A percentile compares a stretch with the other conserved stretches of the same genome.
Conservation (phyloP, 2,113 vertebrate genomes). For the Columba livia region DNA sequence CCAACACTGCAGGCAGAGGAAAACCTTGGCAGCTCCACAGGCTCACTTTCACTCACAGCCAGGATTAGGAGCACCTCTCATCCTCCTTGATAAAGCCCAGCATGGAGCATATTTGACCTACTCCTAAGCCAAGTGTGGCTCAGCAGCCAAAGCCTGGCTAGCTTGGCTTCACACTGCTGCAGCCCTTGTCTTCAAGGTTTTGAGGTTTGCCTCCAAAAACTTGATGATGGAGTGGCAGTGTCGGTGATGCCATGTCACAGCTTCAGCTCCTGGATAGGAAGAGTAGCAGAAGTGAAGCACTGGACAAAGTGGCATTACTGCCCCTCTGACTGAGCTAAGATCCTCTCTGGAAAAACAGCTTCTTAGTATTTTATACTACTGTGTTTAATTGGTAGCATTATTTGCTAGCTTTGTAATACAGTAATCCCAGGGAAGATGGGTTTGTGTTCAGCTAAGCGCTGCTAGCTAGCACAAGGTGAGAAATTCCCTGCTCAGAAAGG, state of each 20-base stretch:
- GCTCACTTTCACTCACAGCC: neutral
- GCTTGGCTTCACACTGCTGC: neutral
- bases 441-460: neutral
- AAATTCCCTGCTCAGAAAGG: slow-evolving; percentile 59
- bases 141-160: neutral
- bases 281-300: neutral
- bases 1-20: neutral
- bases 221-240: neutral
- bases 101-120: neutral
- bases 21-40: neutral
- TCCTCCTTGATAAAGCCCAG: slow-evolving; percentile 41
- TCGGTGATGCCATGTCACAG: neutral
- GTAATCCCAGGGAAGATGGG: neutral
- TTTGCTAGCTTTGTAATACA: neutral
- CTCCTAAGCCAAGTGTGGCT: neutral
- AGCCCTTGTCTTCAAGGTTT: neutral
- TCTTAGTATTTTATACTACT: neutral
- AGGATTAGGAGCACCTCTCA: slow-evolving; percentile 12
- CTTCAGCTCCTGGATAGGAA: neutral
- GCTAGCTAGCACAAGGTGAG: slow-evolving; percentile 52
- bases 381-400: neutral
- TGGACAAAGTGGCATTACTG: neutral
- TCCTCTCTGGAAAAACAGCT: neutral
- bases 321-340: neutral
- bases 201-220: neutral